Conservation (phyloP, 2,888 invertebrate genomes). For the Tipula unca region DNA sequence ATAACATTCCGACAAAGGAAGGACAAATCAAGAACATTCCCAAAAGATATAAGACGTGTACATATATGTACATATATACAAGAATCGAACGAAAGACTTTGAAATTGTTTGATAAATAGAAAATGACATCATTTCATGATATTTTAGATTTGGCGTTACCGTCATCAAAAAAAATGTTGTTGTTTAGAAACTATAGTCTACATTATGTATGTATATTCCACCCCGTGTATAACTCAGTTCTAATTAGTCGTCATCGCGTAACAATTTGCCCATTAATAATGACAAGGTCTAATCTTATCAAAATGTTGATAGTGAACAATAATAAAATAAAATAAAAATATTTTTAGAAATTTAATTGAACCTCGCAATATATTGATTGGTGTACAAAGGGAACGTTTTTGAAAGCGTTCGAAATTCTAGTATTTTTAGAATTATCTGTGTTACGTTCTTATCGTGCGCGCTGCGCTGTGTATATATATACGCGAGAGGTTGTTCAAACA, state of each 20-base stretch:
- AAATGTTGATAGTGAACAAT: background rate
- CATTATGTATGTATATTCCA: background rate
- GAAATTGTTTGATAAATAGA: background rate
- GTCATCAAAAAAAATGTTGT: background rate
- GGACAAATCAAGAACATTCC: conserved; percentile 19
- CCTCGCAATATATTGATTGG: background rate
- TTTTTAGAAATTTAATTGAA: conserved; percentile 8
- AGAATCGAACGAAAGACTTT: background rate
- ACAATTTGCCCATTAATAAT: background rate
- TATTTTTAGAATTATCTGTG: background rate
- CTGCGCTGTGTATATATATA: background rate
- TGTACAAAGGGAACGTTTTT: background rate
- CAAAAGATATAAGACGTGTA: conserved; percentile 2
- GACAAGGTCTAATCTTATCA: background rate
- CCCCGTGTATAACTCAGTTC: background rate
- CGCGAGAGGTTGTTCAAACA: background rate
- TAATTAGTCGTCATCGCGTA: background rate
- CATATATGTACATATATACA: background rate
- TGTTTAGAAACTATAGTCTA: background rate
- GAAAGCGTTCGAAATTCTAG: background rate
- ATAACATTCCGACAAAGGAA: conserved; percentile 17
- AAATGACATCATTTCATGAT: background rate
- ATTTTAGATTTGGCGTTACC: background rate
- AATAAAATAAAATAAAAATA: background rate
- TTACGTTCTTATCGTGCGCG: background rate